These are phyloP conservation scores for Adelosebastes latens DNA, from an alignment of 2,797 vertebrate genomes.

Conservation along the genomic window DNA sequence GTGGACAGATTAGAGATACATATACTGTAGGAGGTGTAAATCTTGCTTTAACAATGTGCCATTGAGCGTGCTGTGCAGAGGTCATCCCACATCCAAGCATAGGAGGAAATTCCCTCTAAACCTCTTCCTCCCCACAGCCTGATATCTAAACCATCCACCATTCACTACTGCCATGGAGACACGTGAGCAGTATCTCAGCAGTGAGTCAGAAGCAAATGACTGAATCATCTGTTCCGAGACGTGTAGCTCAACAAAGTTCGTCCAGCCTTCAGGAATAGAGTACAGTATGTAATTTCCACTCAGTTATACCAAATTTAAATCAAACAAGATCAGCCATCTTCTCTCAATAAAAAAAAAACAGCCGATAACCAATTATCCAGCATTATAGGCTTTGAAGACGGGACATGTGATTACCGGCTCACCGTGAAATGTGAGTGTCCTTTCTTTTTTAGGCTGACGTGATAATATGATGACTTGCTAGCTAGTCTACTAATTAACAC, in stretches of 20 bases:
- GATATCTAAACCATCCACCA: slow-evolving; percentile 31
- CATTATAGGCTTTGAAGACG: not conserved
- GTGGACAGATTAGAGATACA: not conserved
- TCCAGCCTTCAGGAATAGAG: not conserved
- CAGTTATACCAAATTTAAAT: not conserved
- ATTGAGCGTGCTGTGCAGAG: not conserved
- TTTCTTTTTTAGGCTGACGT: not conserved
- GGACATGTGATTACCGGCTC: slow-evolving; percentile 22
- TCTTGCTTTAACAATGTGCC: not conserved
- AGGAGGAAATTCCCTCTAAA: slow-evolving; percentile 1
- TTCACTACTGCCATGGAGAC: not conserved
- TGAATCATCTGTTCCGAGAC: slow-evolving; percentile 23
- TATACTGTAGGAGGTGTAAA: not conserved
- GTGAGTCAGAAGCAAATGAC: slow-evolving; percentile 22
- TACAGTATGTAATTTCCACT: not conserved
- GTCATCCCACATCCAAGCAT: slow-evolving; percentile 5
- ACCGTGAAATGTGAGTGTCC: not conserved
- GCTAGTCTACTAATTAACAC: too few relatives aligned
- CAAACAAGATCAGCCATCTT: not conserved
- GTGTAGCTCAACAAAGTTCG: slow-evolving; percentile 1
- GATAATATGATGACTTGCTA: not conserved
- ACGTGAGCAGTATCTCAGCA: slow-evolving; percentile 18
- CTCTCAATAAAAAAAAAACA: not conserved
- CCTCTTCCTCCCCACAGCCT: slow-evolving; percentile 3
- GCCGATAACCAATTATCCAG: slow-evolving; percentile 2